Base-by-base conservation (phyloP, 2,888 invertebrate species). In the Drosophila anceps region DNA sequence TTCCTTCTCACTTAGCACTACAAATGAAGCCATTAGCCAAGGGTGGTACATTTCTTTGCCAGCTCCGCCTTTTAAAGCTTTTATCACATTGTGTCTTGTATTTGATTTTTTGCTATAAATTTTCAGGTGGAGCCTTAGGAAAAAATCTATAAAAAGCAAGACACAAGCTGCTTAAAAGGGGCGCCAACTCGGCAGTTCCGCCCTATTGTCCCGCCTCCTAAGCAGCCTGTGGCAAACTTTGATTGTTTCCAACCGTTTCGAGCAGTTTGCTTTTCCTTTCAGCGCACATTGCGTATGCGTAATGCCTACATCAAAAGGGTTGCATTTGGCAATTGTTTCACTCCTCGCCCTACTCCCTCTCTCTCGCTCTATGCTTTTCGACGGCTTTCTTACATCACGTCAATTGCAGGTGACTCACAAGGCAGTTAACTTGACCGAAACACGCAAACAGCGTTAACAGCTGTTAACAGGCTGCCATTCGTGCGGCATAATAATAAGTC, bases 401-500 rank as follows among this genome's bases (percentile, higher is more conserved):
- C 86, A 88, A 84, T 86, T 86, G 86, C 86, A 86, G 87, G 86
- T 86, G 86, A 86, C 86, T 86, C 86, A 86, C 60, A 10, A 50
- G 77, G 57, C 73, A 60, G 71, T 73, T 78, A 76, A 83, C 71
- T 81, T 82, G 69, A 59, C 75, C 73, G 55, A 48, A 53, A 50
- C 82, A 86, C 87, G 82, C 88, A 76, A 88, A 59, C 66, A 62
- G 74, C 35, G 70, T 73, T 84, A 86, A 81, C 84, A 83, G 84
- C 82, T 81, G 79, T 76, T 88, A 86, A 81, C 81, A 73, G 79
- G 65, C 74, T 67, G 80, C 71, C 78, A 76, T 88, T 84, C 85
- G 87, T 86, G 88, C 69, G 86, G 86, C 83, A 85, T 84, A 81
- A 83, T 83, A 88, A 88, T 83, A 78, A 85, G 84, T 70, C 44